These are phyloP conservation scores for Chrysocyon brachyurus DNA, from an alignment of 2,797 vertebrate species.

Conservation along the genomic window DNA sequence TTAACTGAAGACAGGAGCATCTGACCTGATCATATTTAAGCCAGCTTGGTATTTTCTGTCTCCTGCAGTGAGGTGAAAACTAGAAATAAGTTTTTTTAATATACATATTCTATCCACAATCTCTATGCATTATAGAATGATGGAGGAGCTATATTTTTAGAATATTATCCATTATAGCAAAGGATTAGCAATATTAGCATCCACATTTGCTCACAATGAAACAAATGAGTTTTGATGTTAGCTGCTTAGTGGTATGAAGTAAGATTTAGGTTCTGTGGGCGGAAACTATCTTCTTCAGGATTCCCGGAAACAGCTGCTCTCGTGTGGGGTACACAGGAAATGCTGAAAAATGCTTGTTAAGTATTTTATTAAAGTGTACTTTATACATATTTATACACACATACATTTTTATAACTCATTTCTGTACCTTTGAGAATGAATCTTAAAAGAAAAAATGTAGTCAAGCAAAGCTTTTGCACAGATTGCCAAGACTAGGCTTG, in stretches of 20 bases:
- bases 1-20: constrained; percentile 13
- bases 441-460: constrained; percentile 24
- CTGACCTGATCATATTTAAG: constrained; percentile 59
- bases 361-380: constrained; percentile 51
- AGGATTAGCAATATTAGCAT: neutral
- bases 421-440: constrained; percentile 48
- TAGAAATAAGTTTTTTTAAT: constrained; percentile 22
- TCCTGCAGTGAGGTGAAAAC: constrained; percentile 22
- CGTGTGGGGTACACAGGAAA: constrained; percentile 71
- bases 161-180: constrained; percentile 6
- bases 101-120: neutral
- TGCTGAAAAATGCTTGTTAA: constrained; percentile 66
- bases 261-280: constrained; percentile 29
- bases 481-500: neutral
- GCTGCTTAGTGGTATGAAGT: neutral
- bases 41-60: constrained; percentile 63
- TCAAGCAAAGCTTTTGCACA: constrained; percentile 5
- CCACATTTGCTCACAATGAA: neutral
- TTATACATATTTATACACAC: constrained; percentile 32
- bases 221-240: constrained; percentile 26
- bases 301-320: constrained; percentile 76
- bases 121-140: constrained; percentile 30
- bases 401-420: constrained; percentile 49
- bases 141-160: constrained; percentile 1
- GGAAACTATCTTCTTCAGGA: constrained; percentile 62